Percentiles rank a stretch among this genome's conserved stretches.
phyloP scores from a whole-genome alignment of 2,888 invertebrate species.

The Conops quadrifasciatus region DNA sequence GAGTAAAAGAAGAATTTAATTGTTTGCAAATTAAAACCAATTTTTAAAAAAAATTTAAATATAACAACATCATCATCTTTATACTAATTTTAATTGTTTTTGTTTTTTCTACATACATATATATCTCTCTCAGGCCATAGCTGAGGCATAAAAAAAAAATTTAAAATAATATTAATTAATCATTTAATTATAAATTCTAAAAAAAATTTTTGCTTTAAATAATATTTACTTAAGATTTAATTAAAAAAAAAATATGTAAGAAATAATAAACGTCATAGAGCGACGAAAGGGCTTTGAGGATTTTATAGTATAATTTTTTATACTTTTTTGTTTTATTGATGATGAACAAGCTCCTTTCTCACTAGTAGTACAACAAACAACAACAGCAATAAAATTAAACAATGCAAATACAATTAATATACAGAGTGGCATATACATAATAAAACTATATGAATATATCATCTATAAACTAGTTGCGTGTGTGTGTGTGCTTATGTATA shows the following conservation, averaged over 20 bases:
- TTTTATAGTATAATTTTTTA: constrained; percentile 1
- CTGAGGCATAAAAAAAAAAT: not conserved
- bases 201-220: constrained; percentile 15
- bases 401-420: constrained; percentile 26
- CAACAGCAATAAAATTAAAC: constrained; percentile 32
- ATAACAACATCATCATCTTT: not conserved
- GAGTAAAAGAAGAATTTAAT: constrained; percentile 16
- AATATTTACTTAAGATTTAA: constrained; percentile 20
- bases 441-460: not conserved
- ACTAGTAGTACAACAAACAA: constrained; percentile 29
- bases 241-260: not conserved
- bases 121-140: not conserved
- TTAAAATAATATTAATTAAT: not conserved
- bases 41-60: constrained; percentile 20
- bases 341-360: constrained; percentile 11
- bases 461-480: not conserved
- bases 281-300: not conserved
- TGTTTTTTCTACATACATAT: no score
- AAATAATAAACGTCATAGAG: no score
- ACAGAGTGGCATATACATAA: constrained; percentile 12
- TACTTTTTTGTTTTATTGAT: constrained; percentile 18
- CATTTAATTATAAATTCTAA: constrained; percentile 16
- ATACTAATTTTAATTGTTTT: constrained; percentile 15
- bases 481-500: constrained; percentile 28
- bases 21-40: constrained; percentile 16